Percentiles rank a stretch among this genome's conserved stretches.
Evolutionary conservation across 1,140 invertebrate genomes (phyloP).

Genomic region (Lasioglossum albipes): DNA sequence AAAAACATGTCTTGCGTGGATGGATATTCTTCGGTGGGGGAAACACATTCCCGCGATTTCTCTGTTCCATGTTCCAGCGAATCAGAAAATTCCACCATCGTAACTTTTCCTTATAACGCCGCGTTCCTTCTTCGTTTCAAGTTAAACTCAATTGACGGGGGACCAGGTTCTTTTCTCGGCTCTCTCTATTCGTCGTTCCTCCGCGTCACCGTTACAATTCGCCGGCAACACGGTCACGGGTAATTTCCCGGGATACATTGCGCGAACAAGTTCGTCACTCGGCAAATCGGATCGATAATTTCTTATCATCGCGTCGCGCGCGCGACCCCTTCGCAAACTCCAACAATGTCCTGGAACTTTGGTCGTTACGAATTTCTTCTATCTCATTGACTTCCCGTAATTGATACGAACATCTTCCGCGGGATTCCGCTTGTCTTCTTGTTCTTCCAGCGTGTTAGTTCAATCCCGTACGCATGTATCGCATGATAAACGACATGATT

Average conservation of each 20-base stretch:
- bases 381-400: conserved; percentile 59
- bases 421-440: conserved; percentile 24
- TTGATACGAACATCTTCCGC: conserved; percentile 56
- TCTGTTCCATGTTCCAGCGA: neutral
- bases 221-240: neutral
- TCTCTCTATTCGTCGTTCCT: neutral
- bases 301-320: conserved; percentile 44
- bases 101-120: conserved; percentile 1
- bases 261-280: conserved; percentile 36
- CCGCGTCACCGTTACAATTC: conserved; percentile 3
- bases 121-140: neutral
- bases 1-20: neutral
- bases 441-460: neutral
- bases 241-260: conserved; percentile 43
- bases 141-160: neutral
- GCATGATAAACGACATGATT: too few species aligned
- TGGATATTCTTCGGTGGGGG: neutral
- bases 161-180: neutral
- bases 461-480: neutral
- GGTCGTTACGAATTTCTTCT: conserved; percentile 60
- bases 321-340: conserved; percentile 15
- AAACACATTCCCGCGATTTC: neutral
- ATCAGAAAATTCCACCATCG: neutral
- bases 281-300: conserved; percentile 53
- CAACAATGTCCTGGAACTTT: conserved; percentile 49